Percentiles rank a stretch among this genome's conserved stretches.
Conservation (phyloP, 2,113 vertebrate species). For the Carlito syrichta region DNA sequence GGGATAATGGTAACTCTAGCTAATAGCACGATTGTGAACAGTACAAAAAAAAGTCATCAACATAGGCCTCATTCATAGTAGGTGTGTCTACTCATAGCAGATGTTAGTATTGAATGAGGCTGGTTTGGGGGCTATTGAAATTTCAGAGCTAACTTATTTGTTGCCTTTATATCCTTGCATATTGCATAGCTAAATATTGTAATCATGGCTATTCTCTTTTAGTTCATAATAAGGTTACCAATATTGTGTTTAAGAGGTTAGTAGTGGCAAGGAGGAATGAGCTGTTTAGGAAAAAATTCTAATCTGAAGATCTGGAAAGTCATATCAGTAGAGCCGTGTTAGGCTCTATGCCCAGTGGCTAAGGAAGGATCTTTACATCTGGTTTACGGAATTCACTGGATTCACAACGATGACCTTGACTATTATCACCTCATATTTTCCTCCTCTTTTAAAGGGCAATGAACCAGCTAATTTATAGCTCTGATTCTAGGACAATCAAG, state of each 20-base stretch:
- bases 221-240: not conserved
- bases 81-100: not conserved
- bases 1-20: not conserved
- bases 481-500: not conserved
- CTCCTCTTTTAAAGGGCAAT: conserved; percentile 45
- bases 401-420: conserved; percentile 5
- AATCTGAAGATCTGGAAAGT: not conserved
- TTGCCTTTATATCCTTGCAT: not conserved
- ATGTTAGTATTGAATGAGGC: not conserved
- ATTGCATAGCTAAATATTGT: not conserved
- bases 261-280: not conserved
- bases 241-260: conserved; percentile 1
- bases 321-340: not conserved
- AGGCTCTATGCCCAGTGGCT: not conserved
- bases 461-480: not conserved
- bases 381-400: not conserved
- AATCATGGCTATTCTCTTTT: not conserved
- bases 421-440: conserved; percentile 35
- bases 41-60: not conserved
- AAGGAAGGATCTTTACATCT: conserved; percentile 30
- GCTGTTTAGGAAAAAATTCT: not conserved
- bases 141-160: not conserved
- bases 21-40: not conserved
- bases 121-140: not conserved
- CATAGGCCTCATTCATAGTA: not conserved